Evolutionary conservation across 1,140 invertebrate genomes (phyloP).

Genomic region (Drosophila melanica): DNA sequence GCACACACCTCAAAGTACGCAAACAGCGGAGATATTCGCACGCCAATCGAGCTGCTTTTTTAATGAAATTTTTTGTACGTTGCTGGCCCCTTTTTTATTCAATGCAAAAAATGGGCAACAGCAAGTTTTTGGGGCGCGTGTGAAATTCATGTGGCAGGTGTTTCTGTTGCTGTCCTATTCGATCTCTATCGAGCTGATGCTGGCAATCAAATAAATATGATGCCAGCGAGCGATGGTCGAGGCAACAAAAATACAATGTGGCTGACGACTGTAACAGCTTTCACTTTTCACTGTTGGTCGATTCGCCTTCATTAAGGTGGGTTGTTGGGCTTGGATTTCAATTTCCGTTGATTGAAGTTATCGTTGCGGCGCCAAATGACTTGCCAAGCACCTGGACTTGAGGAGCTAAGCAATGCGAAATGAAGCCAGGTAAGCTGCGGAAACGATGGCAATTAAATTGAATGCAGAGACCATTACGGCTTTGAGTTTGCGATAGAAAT

Average conservation of each 20-base stretch:
- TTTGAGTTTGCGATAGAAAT: background rate
- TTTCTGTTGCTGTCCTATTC: background rate
- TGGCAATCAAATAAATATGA: slow-evolving; percentile 76
- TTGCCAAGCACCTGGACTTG: slow-evolving; percentile 51
- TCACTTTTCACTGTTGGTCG: slow-evolving; percentile 51
- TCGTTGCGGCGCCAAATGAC: slow-evolving; percentile 37
- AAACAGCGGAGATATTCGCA: slow-evolving; percentile 33
- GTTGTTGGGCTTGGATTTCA: slow-evolving; percentile 61
- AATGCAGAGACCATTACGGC: slow-evolving; percentile 65
- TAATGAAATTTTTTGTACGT: slow-evolving; percentile 64
- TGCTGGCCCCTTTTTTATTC: slow-evolving; percentile 23
- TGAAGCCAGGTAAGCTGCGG: slow-evolving; percentile 41
- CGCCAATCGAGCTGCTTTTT: slow-evolving; percentile 72
- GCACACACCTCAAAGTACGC: slow-evolving; percentile 1
- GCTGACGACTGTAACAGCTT: slow-evolving; percentile 28
- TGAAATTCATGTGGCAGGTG: slow-evolving; percentile 35
- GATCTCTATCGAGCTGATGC: slow-evolving; percentile 31
- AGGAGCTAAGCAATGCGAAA: slow-evolving; percentile 23
- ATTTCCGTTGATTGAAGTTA: slow-evolving; percentile 79
- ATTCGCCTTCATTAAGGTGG: slow-evolving; percentile 45
- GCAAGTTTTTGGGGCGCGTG: slow-evolving; percentile 17
- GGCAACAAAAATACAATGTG: slow-evolving; percentile 37
- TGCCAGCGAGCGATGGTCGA: slow-evolving; percentile 49
- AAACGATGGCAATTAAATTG: slow-evolving; percentile 78
- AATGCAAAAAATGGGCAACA: slow-evolving; percentile 57